Evolutionary conservation across 1,140 invertebrate species (phyloP).

Genomic region (Magallana ariakensis): DNA sequence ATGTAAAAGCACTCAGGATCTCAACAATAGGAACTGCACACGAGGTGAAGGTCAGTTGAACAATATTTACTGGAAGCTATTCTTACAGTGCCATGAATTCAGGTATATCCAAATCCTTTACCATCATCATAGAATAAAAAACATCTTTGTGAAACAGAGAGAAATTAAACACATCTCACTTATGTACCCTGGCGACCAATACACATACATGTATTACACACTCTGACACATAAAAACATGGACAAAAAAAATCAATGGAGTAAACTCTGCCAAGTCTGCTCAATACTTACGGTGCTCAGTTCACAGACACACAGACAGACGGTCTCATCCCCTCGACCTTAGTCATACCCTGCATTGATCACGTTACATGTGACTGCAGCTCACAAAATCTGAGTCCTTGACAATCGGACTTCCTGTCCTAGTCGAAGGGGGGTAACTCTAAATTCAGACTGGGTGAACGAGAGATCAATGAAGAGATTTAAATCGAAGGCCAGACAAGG

Average conservation of each 20-base stretch:
- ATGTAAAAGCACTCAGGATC: neutral
- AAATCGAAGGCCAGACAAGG: neutral
- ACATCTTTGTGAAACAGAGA: neutral
- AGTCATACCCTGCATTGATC: slow-evolving; percentile 23
- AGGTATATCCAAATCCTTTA: neutral
- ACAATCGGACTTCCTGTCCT: slow-evolving; percentile 5
- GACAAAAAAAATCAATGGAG: slow-evolving; percentile 12
- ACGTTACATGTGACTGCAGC: neutral
- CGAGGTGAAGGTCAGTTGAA: neutral
- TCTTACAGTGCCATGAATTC: neutral
- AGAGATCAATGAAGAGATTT: neutral
- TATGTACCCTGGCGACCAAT: no score
- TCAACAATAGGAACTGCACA: neutral
- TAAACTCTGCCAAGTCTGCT: neutral
- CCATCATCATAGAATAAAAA: neutral
- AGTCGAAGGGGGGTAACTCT: slow-evolving; percentile 9
- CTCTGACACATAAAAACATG: neutral
- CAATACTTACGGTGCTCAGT: neutral
- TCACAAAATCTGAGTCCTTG: neutral
- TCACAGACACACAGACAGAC: neutral
- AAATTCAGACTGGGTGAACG: neutral
- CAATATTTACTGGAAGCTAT: neutral
- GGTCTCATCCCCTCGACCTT: neutral
- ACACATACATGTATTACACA: no score
- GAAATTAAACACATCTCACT: no score